Conservation (phyloP, 2,113 vertebrate species). For the Labrus mixtus region DNA sequence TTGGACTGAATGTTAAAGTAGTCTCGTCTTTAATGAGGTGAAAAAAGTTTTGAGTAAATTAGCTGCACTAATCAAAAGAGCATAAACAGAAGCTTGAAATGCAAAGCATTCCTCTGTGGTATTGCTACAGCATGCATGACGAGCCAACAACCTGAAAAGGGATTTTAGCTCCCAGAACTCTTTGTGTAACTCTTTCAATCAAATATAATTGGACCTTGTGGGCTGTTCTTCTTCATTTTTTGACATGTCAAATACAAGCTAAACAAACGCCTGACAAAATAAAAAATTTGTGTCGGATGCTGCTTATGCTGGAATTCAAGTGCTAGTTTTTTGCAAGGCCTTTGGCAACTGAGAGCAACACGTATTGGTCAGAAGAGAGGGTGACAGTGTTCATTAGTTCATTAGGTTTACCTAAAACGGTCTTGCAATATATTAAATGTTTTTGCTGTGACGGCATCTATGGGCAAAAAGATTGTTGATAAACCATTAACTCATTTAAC, state of each 20-base stretch:
- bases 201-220: slow-evolving; percentile 64
- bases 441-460: background rate
- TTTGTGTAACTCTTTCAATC: slow-evolving; percentile 41
- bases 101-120: background rate
- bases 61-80: slow-evolving; percentile 28
- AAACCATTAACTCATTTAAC: background rate
- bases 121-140: slow-evolving; percentile 44
- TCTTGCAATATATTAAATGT: slow-evolving; percentile 1
- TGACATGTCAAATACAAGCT: slow-evolving; percentile 24
- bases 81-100: slow-evolving; percentile 31
- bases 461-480: too few relatives aligned
- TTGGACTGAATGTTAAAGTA: slow-evolving; percentile 4
- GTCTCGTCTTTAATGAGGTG: slow-evolving; percentile 21
- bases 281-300: slow-evolving; percentile 37
- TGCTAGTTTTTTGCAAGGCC: background rate
- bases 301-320: slow-evolving; percentile 15
- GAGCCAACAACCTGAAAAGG: slow-evolving; percentile 27
- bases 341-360: slow-evolving; percentile 8
- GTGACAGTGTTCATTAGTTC: background rate
- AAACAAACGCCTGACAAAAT: slow-evolving; percentile 43
- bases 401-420: background rate
- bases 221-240: slow-evolving; percentile 39
- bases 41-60: slow-evolving; percentile 40
- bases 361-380: background rate
- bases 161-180: slow-evolving; percentile 42